Evolutionary conservation across 2,113 vertebrate genomes (phyloP), one percentile per base, ranked within the genome.

Genomic region (Myrmophylax atrothorax): DNA sequence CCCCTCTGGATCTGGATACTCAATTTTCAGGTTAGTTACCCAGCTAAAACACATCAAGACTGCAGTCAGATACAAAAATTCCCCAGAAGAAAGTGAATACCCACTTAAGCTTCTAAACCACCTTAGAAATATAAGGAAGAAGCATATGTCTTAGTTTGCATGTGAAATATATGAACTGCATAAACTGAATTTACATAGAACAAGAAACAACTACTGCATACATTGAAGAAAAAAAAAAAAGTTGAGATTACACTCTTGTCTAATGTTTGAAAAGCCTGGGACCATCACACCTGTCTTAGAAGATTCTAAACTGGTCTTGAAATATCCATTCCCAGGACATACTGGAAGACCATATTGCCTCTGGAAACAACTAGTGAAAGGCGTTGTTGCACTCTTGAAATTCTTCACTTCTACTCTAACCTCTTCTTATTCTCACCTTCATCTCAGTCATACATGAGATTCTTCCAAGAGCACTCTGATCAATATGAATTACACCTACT

Each of bases 131-230:
- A 5, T 50, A 14, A n/a, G 19, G 62, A 85, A 62, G 29, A 69
- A 49, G 12, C 9, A 44, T 1, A 6, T 10, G 6, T 29, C 22
- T 29, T 26, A 28, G 7, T 25, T 44, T 53, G 8, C 11, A 44
- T 0, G 0, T 62, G 28, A 7, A 69, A 12, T 49, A 25, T 28
- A 25, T 38, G 11, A 52, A 11, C 31, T 46, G 17, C 17, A 26
- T 38, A 60, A 44, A 37, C 16, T n/a, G 38, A 53, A 78, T 72
- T 70, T 81, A 31, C 37, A 7, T 35, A 50, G 20, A 86, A 67
- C 9, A 44, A 77, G 11, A 5, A 56, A 64, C 9, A 62, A 10
- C 13, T 60, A 35, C 52, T 50, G 15, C 24, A 60, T 40, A 31
- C 11, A 18, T 37, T 38, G 7, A 5, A 56, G 47, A 52, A 82